A percentile compares a stretch with the other conserved stretches of the same genome.
phyloP scores from a whole-genome alignment of 1,140 invertebrate species.

The Drosophila sturtevanti region DNA sequence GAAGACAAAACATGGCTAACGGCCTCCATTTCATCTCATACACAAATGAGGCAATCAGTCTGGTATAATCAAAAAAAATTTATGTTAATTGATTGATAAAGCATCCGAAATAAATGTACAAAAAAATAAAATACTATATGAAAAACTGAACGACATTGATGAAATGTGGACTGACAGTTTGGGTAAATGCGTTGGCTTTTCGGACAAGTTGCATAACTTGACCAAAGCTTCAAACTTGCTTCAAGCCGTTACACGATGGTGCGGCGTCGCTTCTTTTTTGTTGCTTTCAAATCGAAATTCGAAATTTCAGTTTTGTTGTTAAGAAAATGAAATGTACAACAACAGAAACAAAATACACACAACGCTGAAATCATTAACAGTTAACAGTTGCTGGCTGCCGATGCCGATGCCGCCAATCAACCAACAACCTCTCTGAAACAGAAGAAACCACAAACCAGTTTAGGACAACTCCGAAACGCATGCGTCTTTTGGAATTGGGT shows the following conservation, averaged over 20 bases:
- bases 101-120: conserved; percentile 29
- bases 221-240: conserved; percentile 48
- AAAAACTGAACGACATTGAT: conserved; percentile 59
- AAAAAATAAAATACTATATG: conserved; percentile 5
- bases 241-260: conserved; percentile 33
- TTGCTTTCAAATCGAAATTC: conserved; percentile 77
- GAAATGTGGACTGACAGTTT: conserved; percentile 63
- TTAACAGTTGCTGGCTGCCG: conserved; percentile 59
- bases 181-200: conserved; percentile 9
- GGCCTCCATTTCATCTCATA: conserved; percentile 3
- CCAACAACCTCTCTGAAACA: conserved; percentile 44
- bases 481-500: conserved; percentile 77
- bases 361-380: conserved; percentile 74
- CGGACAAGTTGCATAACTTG: conserved; percentile 56
- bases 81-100: conserved; percentile 60
- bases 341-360: conserved; percentile 14
- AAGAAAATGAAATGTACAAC: conserved; percentile 14
- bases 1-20: background rate
- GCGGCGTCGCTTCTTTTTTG: conserved; percentile 64
- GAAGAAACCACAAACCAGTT: conserved; percentile 55
- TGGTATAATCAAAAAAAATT: conserved; percentile 37
- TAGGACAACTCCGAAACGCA: conserved; percentile 65
- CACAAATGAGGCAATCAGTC: conserved; percentile 46
- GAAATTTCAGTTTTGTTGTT: conserved; percentile 61
- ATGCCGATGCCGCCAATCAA: conserved; percentile 55